Evolutionary conservation across 2,797 vertebrate genomes (phyloP).

Genomic region (Podarcis lilfordi): DNA sequence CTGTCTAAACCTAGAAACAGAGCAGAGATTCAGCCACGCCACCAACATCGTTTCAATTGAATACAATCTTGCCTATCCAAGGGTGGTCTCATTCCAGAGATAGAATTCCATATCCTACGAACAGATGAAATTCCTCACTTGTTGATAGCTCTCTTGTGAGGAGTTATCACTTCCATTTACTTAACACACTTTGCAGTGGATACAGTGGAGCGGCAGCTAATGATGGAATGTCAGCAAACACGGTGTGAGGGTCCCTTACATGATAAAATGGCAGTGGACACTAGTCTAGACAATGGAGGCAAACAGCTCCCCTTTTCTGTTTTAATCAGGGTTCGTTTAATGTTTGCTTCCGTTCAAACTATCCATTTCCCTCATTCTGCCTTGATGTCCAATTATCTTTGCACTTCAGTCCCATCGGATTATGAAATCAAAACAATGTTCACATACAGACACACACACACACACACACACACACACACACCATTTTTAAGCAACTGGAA

Average conservation of each 20-base stretch:
- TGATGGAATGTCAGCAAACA: rapidly evolving
- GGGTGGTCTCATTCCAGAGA: constrained; percentile 59
- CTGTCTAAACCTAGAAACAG: constrained; percentile 55
- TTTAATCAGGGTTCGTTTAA: constrained; percentile 14
- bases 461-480: not conserved
- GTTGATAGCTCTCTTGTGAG: constrained; percentile 75
- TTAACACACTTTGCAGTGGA: constrained; percentile 45
- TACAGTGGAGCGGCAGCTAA: not conserved
- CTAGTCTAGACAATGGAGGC: not conserved
- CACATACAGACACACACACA: not conserved
- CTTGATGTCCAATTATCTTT: not conserved
- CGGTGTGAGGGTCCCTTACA: not conserved
- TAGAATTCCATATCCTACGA: constrained; percentile 57
- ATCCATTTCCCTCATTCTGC: not conserved
- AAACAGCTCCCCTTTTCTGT: not conserved
- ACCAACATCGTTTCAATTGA: constrained; percentile 51
- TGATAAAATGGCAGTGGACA: not conserved
- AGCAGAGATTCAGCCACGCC: constrained; percentile 51
- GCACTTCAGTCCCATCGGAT: not conserved
- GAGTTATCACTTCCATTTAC: constrained; percentile 69
- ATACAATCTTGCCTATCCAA: constrained; percentile 49
- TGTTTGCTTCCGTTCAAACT: not conserved
- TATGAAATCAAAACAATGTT: not conserved
- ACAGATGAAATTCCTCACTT: constrained; percentile 58
- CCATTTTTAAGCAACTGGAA: not conserved